Conservation (phyloP, 2,797 vertebrate species). For the Lerista edwardsae region DNA sequence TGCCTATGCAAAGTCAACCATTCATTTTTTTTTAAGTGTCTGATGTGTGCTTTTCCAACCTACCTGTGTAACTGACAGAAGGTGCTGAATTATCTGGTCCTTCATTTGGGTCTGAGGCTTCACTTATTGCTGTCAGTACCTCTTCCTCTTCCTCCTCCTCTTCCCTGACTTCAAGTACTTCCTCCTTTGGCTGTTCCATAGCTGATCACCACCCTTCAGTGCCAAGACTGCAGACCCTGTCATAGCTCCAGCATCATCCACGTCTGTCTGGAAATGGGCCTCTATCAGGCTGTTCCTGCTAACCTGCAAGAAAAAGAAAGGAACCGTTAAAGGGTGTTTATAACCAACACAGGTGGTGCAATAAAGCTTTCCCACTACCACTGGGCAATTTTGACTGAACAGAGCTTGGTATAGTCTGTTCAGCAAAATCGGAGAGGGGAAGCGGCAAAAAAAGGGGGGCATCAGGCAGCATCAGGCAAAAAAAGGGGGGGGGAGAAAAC, state of each 20-base stretch:
- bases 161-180: conserved; percentile 79
- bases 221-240: conserved; percentile 78
- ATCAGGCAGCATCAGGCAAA: too few relatives aligned
- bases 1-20: not conserved
- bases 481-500: too few relatives aligned
- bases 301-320: conserved; percentile 63
- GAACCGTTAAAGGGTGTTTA: not conserved
- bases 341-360: not conserved
- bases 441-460: too few relatives aligned
- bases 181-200: conserved; percentile 85
- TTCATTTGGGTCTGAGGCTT: conserved; percentile 72
- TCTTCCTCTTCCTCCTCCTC: conserved; percentile 78
- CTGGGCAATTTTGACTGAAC: not conserved
- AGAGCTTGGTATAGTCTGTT: not conserved
- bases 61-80: conserved; percentile 88
- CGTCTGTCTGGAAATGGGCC: conserved; percentile 71
- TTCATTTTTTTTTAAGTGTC: not conserved
- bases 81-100: conserved; percentile 79
- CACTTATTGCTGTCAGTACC: conserved; percentile 74
- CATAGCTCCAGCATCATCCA: conserved; percentile 83
- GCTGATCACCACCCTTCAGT: conserved; percentile 79
- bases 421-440: too few relatives aligned
- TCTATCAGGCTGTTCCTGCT: conserved; percentile 67
- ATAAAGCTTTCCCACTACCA: not conserved
- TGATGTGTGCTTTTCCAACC: conserved; percentile 3